phyloP scores from a whole-genome alignment of 2,113 vertebrate genomes.

The Mustela lutreola region DNA sequence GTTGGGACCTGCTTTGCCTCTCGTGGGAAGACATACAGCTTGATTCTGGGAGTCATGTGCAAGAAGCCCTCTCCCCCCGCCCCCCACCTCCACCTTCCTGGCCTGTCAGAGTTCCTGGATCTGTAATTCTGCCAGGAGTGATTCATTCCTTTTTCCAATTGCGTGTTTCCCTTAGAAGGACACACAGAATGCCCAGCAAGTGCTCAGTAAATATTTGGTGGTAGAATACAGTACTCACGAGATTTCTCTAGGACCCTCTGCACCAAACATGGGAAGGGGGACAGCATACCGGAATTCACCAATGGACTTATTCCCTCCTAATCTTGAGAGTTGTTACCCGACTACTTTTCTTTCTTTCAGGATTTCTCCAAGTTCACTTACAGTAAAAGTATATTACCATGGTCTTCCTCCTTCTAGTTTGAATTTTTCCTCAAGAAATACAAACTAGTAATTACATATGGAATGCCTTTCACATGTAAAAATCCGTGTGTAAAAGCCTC shows the following conservation, averaged over 20 bases:
- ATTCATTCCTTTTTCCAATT: not conserved
- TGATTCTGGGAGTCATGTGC: rapidly evolving
- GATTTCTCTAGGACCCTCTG: not conserved
- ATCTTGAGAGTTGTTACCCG: not conserved
- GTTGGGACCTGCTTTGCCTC: not conserved
- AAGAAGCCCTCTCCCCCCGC: not conserved
- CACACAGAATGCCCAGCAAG: not conserved
- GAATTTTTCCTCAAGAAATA: slow-evolving; percentile 32
- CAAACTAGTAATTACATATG: not conserved
- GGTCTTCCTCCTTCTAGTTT: not conserved
- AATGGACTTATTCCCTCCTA: not conserved
- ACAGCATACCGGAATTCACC: not conserved
- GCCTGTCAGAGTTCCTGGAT: not conserved
- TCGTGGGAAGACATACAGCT: not conserved
- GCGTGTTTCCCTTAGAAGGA: not conserved
- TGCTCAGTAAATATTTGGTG: not conserved
- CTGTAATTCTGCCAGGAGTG: not conserved
- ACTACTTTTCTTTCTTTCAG: not conserved
- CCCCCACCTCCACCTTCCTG: not conserved
- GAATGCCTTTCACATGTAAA: not conserved
- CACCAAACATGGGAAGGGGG: not conserved
- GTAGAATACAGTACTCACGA: not conserved
- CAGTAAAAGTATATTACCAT: not conserved
- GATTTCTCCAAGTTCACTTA: slow-evolving; percentile 19
- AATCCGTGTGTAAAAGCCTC: not conserved